Conservation (phyloP, 2,888 invertebrate genomes). For the Conistra vaccinii region DNA sequence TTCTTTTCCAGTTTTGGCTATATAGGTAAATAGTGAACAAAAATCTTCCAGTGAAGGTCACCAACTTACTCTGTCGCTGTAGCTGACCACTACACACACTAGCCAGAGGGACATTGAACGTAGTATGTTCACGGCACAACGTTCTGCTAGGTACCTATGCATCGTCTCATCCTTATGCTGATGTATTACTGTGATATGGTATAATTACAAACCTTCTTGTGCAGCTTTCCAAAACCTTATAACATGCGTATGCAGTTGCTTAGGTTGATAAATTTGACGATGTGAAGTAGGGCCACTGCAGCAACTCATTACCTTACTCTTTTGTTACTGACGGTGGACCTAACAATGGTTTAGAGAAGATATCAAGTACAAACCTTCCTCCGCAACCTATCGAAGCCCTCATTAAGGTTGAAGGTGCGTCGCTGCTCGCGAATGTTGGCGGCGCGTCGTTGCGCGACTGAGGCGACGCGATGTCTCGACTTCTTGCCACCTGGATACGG, state of each 20-base stretch:
- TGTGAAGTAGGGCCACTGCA: not conserved
- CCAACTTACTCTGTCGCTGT: not conserved
- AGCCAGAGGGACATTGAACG: too few species aligned
- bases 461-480: slow-evolving; percentile 96
- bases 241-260: not conserved
- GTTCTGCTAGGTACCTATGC: not conserved
- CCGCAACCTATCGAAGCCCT: slow-evolving; percentile 96
- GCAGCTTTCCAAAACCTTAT: not conserved
- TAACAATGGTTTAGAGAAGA: slow-evolving; percentile 10
- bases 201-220: slow-evolving; percentile 14
- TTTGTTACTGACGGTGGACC: not conserved
- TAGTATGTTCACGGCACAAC: not conserved
- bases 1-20: not conserved
- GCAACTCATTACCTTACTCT: not conserved
- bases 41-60: not conserved
- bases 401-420: slow-evolving; percentile 98
- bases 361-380: slow-evolving; percentile 57
- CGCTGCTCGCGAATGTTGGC: slow-evolving; percentile 98
- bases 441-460: slow-evolving; percentile 96
- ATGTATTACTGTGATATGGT: not conserved
- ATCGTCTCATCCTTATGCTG: not conserved
- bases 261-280: not conserved
- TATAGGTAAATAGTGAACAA: not conserved
- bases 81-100: too few species aligned
- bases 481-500: slow-evolving; percentile 92